Conservation (phyloP, 2,888 invertebrate species). For the Acanthosepion pharaonis region DNA sequence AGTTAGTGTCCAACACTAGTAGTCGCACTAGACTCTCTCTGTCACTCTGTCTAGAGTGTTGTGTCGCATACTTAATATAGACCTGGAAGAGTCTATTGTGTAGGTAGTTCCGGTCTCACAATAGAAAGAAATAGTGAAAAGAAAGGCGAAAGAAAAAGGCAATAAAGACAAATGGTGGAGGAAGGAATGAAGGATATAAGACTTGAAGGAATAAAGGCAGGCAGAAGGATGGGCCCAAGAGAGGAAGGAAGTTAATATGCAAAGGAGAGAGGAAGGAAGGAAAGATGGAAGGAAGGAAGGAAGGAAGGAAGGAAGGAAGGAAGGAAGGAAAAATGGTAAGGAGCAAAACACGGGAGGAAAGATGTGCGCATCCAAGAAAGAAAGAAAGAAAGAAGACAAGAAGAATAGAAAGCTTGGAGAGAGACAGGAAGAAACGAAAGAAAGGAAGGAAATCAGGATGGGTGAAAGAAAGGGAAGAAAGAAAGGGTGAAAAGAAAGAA, state of each 20-base stretch:
- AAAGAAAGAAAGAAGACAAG: too few species aligned
- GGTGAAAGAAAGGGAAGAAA: not conserved
- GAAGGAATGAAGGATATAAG: not conserved
- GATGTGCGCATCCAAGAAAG: not conserved
- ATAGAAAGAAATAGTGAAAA: not conserved
- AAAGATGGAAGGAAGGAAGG: not conserved
- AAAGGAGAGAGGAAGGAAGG: too few species aligned
- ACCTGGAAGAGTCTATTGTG: too few species aligned
- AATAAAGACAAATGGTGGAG: not conserved
- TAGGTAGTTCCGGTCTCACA: too few species aligned
- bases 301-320: not conserved
- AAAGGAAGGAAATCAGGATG: fast-evolving
- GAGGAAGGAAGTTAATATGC: too few species aligned
- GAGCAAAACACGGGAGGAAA: not conserved
- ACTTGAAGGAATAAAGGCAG: not conserved
- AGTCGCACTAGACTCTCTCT: too few species aligned
- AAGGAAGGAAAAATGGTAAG: fast-evolving
- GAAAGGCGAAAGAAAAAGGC: not conserved
- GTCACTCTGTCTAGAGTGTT: too few species aligned
- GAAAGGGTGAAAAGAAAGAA: not conserved
- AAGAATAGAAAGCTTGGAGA: too few species aligned
- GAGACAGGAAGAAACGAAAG: not conserved
- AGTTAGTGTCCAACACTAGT: too few species aligned
- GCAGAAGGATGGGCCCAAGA: too few species aligned
- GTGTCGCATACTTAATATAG: too few species aligned